Evolutionary conservation across 2,888 invertebrate genomes (phyloP), one percentile per base, ranked within the genome.

Genomic region (Hydraecia micacea): DNA sequence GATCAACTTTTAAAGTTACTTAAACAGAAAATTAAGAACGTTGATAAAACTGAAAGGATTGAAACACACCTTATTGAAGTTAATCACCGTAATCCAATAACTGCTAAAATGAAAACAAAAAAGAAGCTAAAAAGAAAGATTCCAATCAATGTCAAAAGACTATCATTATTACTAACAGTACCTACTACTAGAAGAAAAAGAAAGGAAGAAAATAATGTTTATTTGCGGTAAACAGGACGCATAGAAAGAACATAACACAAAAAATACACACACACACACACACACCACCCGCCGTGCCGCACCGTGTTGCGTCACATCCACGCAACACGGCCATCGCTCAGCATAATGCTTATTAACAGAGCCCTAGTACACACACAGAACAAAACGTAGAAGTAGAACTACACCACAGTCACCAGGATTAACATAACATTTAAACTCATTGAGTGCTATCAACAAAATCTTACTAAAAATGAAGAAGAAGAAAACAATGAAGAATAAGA

Each of bases 141-240:
- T 42, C 5, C 15, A 65, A 15, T 21, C 9, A 28, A 55, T 8
- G 36, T 36, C 62, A 63, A 18, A 69, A 73, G 13, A 42, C 13
- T 0, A 71, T 60, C 52, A 52, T 49, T 66, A 62, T 55, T 69
- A 76, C 46, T 42, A 58, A 74, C 55, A 66, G 21, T 28, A 71
- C n/a, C n/a, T n/a, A n/a, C 0, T 55, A 52, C 3, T 25, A 55
- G 1, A 25, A 55, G 25, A 9, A 55, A 55, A 55, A 55, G 4
- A 55, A 25, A 55, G 3, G 3, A 9, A 55, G 4, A 9, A 55
- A 55, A 55, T 55, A 42, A 55, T 9, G 9, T 55, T 25, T 25
- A 55, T 55, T 25, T 55, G 55, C 55, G n/a, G 55, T n/a, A n/a
- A 58, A 55, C n/a, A 55, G 11, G 55, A 55, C 55, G n/a, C 55